Evolutionary conservation across 2,888 invertebrate genomes (phyloP).

Genomic region (Temnothorax rugatulus): DNA sequence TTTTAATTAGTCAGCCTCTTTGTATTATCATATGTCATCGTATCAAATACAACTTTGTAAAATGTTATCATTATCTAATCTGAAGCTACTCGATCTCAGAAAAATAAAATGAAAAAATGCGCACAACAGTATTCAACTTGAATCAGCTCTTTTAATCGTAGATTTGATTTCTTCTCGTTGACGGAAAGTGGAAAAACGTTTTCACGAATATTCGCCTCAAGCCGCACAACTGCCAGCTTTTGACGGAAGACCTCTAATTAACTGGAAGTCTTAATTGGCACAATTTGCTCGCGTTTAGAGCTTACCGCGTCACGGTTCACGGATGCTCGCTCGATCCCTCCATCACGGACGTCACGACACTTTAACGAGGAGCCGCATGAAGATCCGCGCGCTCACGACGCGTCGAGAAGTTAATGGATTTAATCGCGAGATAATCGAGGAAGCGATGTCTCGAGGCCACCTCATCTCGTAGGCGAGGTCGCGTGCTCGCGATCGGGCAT

Average conservation of each 20-base stretch:
- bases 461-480: conserved; percentile 61
- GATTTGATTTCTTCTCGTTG: background rate
- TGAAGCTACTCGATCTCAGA: background rate
- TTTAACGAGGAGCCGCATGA: conserved; percentile 39
- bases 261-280: conserved; percentile 47
- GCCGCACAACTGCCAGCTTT: conserved; percentile 8
- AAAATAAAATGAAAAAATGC: background rate
- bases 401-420: conserved; percentile 49
- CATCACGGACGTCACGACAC: conserved; percentile 41
- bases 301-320: conserved; percentile 30
- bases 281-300: conserved; percentile 45
- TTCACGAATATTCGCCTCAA: background rate
- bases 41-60: background rate
- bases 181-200: background rate
- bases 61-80: background rate
- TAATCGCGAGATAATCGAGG: conserved; percentile 46
- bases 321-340: conserved; percentile 30
- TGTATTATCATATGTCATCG: background rate
- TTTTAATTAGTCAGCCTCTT: background rate
- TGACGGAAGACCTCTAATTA: conserved; percentile 37
- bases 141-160: background rate
- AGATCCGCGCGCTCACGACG: conserved; percentile 36
- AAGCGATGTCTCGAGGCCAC: conserved; percentile 62
- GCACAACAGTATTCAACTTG: background rate
- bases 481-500: conserved; percentile 59